Evolutionary conservation across 53 echinoderm and acorn worm genomes (phyloP).

Genomic region (Antedon mediterranea): DNA sequence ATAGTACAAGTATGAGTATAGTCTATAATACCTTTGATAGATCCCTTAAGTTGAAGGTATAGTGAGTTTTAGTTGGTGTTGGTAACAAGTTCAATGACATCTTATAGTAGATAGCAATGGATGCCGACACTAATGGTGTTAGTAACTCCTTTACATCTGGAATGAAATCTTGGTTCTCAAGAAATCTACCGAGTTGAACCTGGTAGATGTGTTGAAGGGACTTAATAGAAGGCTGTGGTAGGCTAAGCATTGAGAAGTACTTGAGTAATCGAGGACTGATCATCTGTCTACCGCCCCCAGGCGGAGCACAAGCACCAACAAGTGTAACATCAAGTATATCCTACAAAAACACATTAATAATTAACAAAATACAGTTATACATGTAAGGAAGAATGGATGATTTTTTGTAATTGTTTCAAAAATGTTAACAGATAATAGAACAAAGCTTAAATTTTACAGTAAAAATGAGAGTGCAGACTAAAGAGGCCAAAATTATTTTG

Average conservation of each 20-base stretch:
- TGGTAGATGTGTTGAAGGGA: conserved; percentile 98
- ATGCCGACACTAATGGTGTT: conserved; percentile 67
- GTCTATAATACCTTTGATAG: conserved; percentile 71
- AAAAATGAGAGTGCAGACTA: too few species aligned
- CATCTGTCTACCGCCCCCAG: conserved; percentile 83
- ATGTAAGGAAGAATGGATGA: too few species aligned
- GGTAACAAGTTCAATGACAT: conserved; percentile 92
- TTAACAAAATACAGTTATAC: too few species aligned
- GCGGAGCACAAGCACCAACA: conserved; percentile 84
- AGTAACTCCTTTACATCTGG: conserved; percentile 79
- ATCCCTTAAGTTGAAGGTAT: conserved; percentile 97
- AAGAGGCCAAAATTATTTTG: too few species aligned
- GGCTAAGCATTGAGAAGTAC: conserved; percentile 76
- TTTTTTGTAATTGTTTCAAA: too few species aligned
- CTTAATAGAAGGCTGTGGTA: conserved; percentile 85
- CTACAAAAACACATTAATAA: too few species aligned
- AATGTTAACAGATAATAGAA: too few species aligned
- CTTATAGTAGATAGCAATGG: conserved; percentile 97
- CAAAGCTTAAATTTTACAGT: too few species aligned
- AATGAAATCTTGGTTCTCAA: conserved; percentile 87
- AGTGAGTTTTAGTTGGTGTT: conserved; percentile 94
- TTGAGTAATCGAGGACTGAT: conserved; percentile 88
- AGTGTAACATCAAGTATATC: conserved; percentile 86
- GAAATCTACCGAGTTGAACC: conserved; percentile 83
- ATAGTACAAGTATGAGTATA: neutral